phyloP scores from a whole-genome alignment of 2,113 vertebrate species.

The Antechinus flavipes region DNA sequence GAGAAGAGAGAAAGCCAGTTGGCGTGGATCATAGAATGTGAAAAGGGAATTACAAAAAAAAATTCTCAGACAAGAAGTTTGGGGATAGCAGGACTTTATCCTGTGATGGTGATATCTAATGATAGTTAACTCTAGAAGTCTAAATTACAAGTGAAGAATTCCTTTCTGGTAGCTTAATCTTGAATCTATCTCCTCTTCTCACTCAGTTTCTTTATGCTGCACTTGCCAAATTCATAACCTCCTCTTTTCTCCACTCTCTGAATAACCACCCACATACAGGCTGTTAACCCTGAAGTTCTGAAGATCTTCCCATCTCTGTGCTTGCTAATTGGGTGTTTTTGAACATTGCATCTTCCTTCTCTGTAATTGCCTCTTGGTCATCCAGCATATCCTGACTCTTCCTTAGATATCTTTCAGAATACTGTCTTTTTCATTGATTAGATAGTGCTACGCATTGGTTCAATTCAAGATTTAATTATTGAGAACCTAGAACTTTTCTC shows the following conservation, averaged over 20 bases:
- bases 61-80: background rate
- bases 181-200: background rate
- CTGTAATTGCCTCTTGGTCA: background rate
- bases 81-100: background rate
- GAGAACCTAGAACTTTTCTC: background rate
- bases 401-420: background rate
- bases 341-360: background rate
- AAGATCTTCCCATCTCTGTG: background rate
- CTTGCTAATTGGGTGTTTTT: background rate
- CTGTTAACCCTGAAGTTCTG: background rate
- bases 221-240: background rate
- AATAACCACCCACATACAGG: background rate
- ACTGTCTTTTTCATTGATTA: background rate
- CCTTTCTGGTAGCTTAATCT: background rate
- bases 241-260: background rate
- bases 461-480: background rate
- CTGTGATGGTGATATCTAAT: background rate
- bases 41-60: background rate
- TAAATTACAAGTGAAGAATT: background rate
- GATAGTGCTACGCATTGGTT: background rate
- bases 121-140: background rate
- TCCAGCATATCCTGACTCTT: background rate
- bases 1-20: background rate
- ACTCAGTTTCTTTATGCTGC: background rate
- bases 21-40: background rate